Evolutionary conservation across 2,888 invertebrate genomes (phyloP).

Genomic region (Drosophila putrida): DNA sequence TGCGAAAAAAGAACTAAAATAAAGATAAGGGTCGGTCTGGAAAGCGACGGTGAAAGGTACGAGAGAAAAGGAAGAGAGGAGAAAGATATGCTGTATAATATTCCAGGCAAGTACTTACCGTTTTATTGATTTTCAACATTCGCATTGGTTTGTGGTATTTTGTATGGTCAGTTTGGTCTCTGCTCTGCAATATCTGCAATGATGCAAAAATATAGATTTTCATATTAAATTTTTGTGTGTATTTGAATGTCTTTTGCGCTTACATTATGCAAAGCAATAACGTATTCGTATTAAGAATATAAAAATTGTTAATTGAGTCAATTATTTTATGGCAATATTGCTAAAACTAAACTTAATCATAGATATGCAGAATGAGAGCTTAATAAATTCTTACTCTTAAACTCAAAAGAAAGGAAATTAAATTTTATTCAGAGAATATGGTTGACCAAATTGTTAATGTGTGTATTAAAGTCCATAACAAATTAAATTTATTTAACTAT

Average conservation of each 20-base stretch:
- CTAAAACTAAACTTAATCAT: background rate
- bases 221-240: conserved; percentile 51
- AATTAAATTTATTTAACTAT: no score
- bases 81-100: conserved; percentile 24
- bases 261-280: background rate
- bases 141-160: conserved; percentile 25
- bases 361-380: no score
- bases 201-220: conserved; percentile 56
- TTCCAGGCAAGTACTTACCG: conserved; percentile 65
- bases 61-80: background rate
- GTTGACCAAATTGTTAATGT: background rate
- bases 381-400: no score
- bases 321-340: background rate
- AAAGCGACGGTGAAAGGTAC: conserved; percentile 1
- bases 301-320: background rate
- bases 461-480: background rate
- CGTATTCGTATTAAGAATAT: background rate
- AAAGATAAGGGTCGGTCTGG: conserved; percentile 13
- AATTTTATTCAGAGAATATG: no score
- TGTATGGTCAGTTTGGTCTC: conserved; percentile 28
- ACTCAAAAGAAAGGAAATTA: no score
- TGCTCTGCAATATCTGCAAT: conserved; percentile 53
- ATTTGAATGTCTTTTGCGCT: background rate
- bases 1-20: conserved; percentile 30
- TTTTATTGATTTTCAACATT: conserved; percentile 69